Base-by-base conservation (phyloP, 2,888 invertebrate species). In the Ichneumoninae sp. region DNA sequence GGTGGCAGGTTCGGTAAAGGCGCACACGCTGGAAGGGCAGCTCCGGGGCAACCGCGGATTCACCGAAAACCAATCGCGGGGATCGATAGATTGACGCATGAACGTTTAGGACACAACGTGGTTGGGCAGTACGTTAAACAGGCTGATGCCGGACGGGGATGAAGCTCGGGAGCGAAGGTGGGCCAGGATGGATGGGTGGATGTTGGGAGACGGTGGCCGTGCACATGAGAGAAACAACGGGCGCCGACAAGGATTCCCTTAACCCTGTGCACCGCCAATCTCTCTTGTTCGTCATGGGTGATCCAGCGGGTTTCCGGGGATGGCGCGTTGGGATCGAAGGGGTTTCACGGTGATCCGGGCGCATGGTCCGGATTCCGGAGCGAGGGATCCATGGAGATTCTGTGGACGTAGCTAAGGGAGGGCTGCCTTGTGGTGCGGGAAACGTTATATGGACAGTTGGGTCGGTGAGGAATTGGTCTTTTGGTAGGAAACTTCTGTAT, bases 281-380 rank as follows among this genome's bases (percentile, higher is more conserved):
- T 73, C 82, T 73, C 82, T 77, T 82, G 82, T 77, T 82, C 71
- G 73, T 77, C 60, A 47, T 60, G 44, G 68, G n/a, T 77, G 77
- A 83, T 83, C 73, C 60, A 78, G 68, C 71, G 6, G 60, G 65
- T 26, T 54, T 73, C 52, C 73, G 44, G 5, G 57, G 44, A 19
- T 22, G 22, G 71, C 57, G 57, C 57, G 60, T 60, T 33, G n/a
- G 70, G 66, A 77, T 83, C 73, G 40, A 73, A 73, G 19, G 73
- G 60, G 76, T 71, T 77, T 77, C 68, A 71, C 66, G 77, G 76
- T 77, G 57, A 71, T 76, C 77, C 66, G 71, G 54, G 68, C 77
- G 50, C 73, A 77, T 71, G 50, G 54, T 47, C 52, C 19, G 69
- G 60, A 74, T 70, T 57, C 3, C 57, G 44, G 22, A 54, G 54